Base-by-base conservation (phyloP, 2,113 vertebrate genomes). In the Hydrochoerus hydrochaeris region DNA sequence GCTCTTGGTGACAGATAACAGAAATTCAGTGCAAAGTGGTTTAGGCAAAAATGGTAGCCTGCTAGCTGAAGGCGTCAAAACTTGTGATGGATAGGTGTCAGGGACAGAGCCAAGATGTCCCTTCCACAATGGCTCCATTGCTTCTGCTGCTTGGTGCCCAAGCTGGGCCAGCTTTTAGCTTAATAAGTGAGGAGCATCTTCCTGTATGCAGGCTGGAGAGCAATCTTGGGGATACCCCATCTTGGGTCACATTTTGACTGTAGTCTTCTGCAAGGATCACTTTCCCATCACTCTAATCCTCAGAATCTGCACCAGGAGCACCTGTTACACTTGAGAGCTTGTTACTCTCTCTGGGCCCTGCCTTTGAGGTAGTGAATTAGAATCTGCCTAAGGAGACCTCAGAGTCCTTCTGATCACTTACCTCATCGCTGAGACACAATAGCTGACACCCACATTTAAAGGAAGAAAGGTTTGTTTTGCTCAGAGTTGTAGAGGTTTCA, bases 261-360 rank as follows among this genome's bases (percentile, higher is more conserved):
- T 35, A 62, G 19, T n/a, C 38, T 75, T 41, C 58, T 22, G 0
- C n/a, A 35, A 7, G 78, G 28, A 65, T 44, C 28, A 13, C 5
- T 38, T 7, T 14, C 22, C 54, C 35, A 22, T 24, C 35, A 26
- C 89, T 10, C 32, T 17, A 14, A n/a, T n/a, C 82, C 63, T 65
- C 30, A 12, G 9, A 14, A 57, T 57, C 12, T 20, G 58, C 5
- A 30, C 14, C 14, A 3, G 52, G 41, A 28, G 6, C 20, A 17
- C 26, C 8, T 2, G 86, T 10, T 17, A 7, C 20, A 0, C 11
- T 7, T 58, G 22, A 49, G 63, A 38, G n/a, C 89, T 41, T 0
- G 0, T 2, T 14, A n/a, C 41, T 52, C 5, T 19, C 17, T 8
- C 0, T 0, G 0, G 7, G 41, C 3, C n/a, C 26, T 0, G 2